Conservation (phyloP, 2,113 vertebrate genomes). For the Baryphthengus martii region DNA sequence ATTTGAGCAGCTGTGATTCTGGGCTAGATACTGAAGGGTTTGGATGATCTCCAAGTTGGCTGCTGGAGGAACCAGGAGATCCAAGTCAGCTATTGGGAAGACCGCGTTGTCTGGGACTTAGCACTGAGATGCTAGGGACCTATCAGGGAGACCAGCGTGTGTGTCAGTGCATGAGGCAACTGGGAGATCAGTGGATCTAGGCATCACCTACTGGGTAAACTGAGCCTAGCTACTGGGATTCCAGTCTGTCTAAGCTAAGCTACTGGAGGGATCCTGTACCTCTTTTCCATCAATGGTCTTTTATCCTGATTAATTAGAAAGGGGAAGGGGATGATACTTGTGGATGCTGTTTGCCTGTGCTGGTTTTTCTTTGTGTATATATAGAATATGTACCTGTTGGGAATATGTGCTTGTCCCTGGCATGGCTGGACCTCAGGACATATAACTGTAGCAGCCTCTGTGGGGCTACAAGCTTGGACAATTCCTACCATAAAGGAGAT, state of each 20-base stretch:
- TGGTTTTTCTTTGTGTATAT: not conserved
- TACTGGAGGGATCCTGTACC: not conserved
- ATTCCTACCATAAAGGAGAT: not conserved
- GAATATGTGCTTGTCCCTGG: not conserved
- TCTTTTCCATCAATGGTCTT: not conserved
- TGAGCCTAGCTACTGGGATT: not conserved
- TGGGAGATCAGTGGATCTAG: not conserved
- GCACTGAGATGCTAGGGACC: not conserved
- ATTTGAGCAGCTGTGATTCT: not conserved
- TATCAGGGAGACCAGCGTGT: not conserved
- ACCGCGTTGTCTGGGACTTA: not conserved
- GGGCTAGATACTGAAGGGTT: not conserved
- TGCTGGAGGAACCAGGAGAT: not conserved
- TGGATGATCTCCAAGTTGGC: accelerated
- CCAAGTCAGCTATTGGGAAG: not conserved
- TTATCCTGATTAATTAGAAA: not conserved
- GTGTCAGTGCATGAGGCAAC: not conserved
- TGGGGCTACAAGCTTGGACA: not conserved
- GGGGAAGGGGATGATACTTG: not conserved
- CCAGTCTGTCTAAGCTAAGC: not conserved
- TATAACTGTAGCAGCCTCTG: not conserved
- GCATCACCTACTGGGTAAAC: not conserved
- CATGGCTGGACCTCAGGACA: not conserved
- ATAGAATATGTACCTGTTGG: not conserved
- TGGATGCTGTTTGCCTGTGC: not conserved